Base-by-base conservation (phyloP, 1,140 invertebrate genomes). In the Hormaphis cornu region DNA sequence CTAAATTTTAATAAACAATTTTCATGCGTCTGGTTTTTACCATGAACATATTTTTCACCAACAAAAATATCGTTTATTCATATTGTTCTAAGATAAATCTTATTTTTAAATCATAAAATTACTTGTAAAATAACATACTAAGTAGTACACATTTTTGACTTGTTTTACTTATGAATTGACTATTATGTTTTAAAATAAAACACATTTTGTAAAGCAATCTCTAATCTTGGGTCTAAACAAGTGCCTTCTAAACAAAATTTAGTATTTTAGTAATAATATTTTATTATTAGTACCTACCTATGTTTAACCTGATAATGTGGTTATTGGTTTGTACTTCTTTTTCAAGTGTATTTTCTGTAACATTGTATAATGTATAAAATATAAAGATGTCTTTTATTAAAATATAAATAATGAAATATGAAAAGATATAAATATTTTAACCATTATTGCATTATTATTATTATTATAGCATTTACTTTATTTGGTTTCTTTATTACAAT, bases 181-280 rank as follows among this genome's bases (percentile, higher is more conserved):
- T n/a, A 33, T 33, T 37, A 58, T 58, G 14, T 37, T 24, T 58
- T 24, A 58, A 28, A 53, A 35, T 22, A 6, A 24, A 58, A 40
- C 22, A 56, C 30, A 56, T 44, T 63, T 66, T 66, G 61, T 66
- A 66, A 66, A 66, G 61, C 61, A 66, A 66, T 66, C 44, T 66
- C 12, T 48, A 48, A 66, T 66, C 61, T 66, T 66, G 61, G 44
- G 61, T 66, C 61, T 66, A 66, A 66, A 46, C 35, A 66, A 66
- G 61, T 66, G 61, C 61, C 61, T 66, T 66, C 48, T 50, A 35
- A 48, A 50, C 28, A 33, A n/a, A 35, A 18, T 48, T n/a, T n/a
- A n/a, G n/a, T n/a, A n/a, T n/a, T n/a, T n/a, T 66, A 61, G 58
- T 50, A 50, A 66, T 66, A 24, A 58, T 37, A 3, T 58, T 22